phyloP scores from a whole-genome alignment of 2,113 vertebrate species.

The Bubo scandiacus region DNA sequence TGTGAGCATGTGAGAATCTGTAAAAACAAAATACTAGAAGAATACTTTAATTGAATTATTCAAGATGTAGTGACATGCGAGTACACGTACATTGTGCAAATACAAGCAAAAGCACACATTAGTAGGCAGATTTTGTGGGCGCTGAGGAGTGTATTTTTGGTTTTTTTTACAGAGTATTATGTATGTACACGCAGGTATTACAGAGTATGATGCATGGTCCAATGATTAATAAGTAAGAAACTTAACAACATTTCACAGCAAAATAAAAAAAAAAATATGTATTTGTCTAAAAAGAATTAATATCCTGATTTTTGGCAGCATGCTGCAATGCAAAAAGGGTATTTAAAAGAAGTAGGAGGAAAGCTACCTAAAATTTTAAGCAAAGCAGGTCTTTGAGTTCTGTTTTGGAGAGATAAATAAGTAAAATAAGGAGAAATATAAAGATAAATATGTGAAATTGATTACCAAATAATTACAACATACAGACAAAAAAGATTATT shows the following conservation, averaged over 20 bases:
- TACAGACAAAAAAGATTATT: not conserved
- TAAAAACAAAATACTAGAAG: not conserved
- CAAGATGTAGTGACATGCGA: not conserved
- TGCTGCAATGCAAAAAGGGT: not conserved
- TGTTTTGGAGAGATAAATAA: not conserved
- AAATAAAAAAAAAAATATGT: not conserved
- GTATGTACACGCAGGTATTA: not conserved
- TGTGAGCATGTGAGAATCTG: not conserved
- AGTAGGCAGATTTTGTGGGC: not conserved
- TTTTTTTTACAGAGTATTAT: not conserved
- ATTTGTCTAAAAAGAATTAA: not conserved
- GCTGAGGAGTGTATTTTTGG: not conserved
- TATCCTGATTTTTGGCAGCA: not conserved
- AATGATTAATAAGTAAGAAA: not conserved
- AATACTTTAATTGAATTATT: not conserved
- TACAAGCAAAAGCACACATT: not conserved
- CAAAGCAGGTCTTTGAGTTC: not conserved
- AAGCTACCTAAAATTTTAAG: not conserved
- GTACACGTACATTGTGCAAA: fast-evolving
- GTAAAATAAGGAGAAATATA: not conserved
- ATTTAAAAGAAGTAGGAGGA: not conserved
- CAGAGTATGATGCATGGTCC: too few species aligned
- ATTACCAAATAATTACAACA: not conserved
- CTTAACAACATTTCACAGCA: not conserved
- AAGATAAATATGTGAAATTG: not conserved